Conservation (phyloP, 2,113 vertebrate species). For the Haliaeetus leucogaster region DNA sequence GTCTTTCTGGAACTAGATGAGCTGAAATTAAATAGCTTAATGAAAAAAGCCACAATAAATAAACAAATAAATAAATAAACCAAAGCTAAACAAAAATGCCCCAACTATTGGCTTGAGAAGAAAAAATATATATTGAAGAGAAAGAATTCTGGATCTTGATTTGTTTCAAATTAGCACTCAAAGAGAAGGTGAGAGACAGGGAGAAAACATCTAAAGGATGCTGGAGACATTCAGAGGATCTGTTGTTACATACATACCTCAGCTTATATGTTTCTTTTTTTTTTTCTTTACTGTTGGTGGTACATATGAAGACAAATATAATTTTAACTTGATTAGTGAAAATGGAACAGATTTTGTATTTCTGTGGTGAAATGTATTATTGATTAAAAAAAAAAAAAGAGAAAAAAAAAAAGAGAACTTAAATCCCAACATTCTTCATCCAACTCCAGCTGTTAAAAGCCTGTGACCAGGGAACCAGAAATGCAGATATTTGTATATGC, state of each 20-base stretch:
- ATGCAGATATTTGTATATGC: slow-evolving; percentile 18
- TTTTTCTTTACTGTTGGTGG: neutral
- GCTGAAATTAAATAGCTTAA: neutral
- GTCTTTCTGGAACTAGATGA: neutral
- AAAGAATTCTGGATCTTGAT: neutral
- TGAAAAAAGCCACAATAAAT: neutral
- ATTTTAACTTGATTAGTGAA: slow-evolving; percentile 51
- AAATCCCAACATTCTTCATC: neutral
- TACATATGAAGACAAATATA: neutral
- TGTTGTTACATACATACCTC: neutral
- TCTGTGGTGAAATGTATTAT: slow-evolving; percentile 1
- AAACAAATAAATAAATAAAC: neutral
- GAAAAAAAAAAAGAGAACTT: neutral
- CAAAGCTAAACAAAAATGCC: neutral
- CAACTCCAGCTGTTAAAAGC: slow-evolving; percentile 19
- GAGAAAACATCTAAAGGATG: neutral
- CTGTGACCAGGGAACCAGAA: neutral
- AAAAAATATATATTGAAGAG: neutral
- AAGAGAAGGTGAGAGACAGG: neutral
- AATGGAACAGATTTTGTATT: slow-evolving; percentile 37
- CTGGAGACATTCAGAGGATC: neutral
- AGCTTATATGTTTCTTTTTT: neutral
- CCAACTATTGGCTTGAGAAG: neutral
- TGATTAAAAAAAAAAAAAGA: neutral
- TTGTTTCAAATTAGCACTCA: neutral